phyloP scores from a whole-genome alignment of 2,797 vertebrate species.

The Danio choprae region DNA sequence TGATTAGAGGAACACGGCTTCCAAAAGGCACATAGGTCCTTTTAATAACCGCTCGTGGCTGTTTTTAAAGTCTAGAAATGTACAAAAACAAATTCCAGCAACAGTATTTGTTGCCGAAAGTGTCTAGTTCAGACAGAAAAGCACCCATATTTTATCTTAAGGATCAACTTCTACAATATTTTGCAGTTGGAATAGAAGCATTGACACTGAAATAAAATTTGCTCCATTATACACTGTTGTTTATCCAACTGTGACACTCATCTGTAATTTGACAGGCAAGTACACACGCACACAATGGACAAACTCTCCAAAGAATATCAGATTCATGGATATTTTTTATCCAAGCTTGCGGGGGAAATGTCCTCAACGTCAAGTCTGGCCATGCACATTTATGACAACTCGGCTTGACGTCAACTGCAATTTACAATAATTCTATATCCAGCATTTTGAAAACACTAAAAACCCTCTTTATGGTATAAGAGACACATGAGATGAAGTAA shows the following conservation, averaged over 20 bases:
- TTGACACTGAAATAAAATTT: neutral
- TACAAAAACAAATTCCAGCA: neutral
- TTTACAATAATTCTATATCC: constrained; percentile 1
- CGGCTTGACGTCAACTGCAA: neutral
- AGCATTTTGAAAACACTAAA: constrained; percentile 6
- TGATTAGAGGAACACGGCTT: constrained; percentile 20
- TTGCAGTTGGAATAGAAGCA: neutral
- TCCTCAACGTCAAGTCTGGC: neutral
- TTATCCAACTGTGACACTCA: neutral
- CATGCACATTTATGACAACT: constrained; percentile 15
- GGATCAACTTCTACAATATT: neutral
- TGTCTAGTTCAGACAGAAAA: neutral
- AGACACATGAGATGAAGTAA: neutral
- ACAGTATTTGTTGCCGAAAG: neutral
- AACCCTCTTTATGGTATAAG: neutral
- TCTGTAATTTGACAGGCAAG: constrained; percentile 4
- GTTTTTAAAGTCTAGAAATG: constrained; percentile 17
- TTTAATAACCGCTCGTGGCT: neutral
- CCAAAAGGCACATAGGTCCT: neutral
- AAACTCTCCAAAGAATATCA: neutral
- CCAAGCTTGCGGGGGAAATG: neutral
- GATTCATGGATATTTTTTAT: neutral
- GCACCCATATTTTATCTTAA: neutral
- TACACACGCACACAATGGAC: neutral
- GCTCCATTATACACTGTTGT: constrained; percentile 2